Percentiles rank a stretch among this genome's conserved stretches.
Conservation (phyloP, 1,140 invertebrate genomes). For the Hyles vespertilio region DNA sequence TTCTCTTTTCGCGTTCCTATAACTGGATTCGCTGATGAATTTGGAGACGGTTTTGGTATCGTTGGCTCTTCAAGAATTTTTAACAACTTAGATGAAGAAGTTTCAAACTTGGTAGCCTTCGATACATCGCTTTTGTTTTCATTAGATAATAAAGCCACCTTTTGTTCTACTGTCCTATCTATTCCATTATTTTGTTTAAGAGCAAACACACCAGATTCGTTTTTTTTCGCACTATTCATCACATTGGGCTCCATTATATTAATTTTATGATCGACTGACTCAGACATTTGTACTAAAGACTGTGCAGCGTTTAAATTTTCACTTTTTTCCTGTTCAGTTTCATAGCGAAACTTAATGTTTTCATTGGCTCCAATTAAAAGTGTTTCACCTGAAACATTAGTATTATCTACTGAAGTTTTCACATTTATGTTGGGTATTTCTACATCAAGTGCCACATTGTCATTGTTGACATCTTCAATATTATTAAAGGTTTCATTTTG, state of each 20-base stretch:
- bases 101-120: conserved; percentile 31
- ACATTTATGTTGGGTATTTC: not conserved
- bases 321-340: conserved; percentile 67
- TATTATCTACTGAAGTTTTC: conserved; percentile 16
- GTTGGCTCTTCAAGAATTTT: conserved; percentile 70
- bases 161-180: conserved; percentile 32
- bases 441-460: not conserved
- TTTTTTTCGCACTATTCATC: conserved; percentile 30
- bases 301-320: conserved; percentile 71
- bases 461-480: not conserved
- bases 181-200: conserved; percentile 25
- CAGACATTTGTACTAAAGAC: conserved; percentile 71
- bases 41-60: conserved; percentile 38
- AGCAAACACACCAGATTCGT: conserved; percentile 10
- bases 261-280: conserved; percentile 61
- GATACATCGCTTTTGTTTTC: conserved; percentile 35
- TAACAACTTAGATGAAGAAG: conserved; percentile 62
- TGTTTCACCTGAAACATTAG: conserved; percentile 14
- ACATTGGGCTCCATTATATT: conserved; percentile 43
- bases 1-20: conserved; percentile 64
- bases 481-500: not conserved
- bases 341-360: conserved; percentile 43
- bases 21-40: conserved; percentile 47
- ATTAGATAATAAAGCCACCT: conserved; percentile 28
- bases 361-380: conserved; percentile 33